Base-by-base conservation (phyloP, 2,888 invertebrate species). In the Spodoptera exigua region DNA sequence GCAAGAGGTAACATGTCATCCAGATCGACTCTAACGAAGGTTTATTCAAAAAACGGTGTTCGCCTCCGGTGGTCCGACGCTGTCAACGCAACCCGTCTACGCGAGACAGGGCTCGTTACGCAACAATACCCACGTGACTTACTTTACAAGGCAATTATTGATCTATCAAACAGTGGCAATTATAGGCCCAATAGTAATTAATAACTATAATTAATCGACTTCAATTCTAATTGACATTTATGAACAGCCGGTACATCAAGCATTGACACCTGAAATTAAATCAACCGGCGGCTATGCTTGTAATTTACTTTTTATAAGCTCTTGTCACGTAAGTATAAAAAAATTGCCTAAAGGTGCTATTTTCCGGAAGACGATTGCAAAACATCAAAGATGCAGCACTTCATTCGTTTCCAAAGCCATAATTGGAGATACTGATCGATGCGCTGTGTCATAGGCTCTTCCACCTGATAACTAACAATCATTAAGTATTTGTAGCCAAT, bases 61-160 rank as follows among this genome's bases (percentile, higher is more conserved):
- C 91, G 76, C 80, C 87, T 82, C 88, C 86, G 92, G 93, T 92
- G 92, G 92, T 91, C 92, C 72, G 78, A 52, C 69, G 78, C 84
- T 86, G 88, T 87, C 88, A 85, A 55, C 56, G 57, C 34, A 61
- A 48, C 70, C 61, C 61, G 76, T 78, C 70, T 70, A 79, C 64
- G 65, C 64, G 69, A 66, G 78, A 81, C 80, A 76, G 75, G 71
- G 70, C 78, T 79, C 76, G 72, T 81, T 80, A 86, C 80, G 82
- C 81, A 82, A 81, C 80, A 78, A 79, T 78, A 82, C 78, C 67
- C 65, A 81, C 74, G 70, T 75, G 76, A 79, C 82, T 80, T 79
- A 83, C 79, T 80, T 81, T 78, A 78, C 74, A 70, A 66, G 57
- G 63, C 72, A 75, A 70, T 75, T 72, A 78, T 69, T 69, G 51